A percentile compares a stretch with the other conserved stretches of the same genome.
Conservation (phyloP, 2,797 vertebrate genomes). For the Spheniscus humboldti region DNA sequence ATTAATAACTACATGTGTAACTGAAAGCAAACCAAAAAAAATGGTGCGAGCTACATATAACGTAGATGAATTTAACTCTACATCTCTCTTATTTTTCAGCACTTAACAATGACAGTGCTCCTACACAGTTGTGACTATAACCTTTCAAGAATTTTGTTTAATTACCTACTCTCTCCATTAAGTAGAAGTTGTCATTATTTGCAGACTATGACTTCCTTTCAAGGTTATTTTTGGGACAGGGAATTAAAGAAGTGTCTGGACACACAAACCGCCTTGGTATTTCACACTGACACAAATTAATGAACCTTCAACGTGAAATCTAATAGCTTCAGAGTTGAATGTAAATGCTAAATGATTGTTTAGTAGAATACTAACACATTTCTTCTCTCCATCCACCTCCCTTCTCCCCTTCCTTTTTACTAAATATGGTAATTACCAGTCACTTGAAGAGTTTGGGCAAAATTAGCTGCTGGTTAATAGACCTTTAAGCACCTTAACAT, state of each 20-base stretch:
- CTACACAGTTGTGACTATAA: not conserved
- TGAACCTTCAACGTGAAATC: slow-evolving; percentile 27
- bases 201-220: not conserved
- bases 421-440: not conserved
- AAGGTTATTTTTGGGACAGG: slow-evolving; percentile 11
- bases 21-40: not conserved
- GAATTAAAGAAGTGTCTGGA: not conserved
- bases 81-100: not conserved
- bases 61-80: not conserved
- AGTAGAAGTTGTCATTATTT: slow-evolving; percentile 2
- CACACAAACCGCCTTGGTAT: not conserved
- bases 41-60: not conserved
- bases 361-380: slow-evolving; percentile 19
- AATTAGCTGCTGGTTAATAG: not conserved
- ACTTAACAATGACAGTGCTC: not conserved
- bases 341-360: slow-evolving; percentile 18
- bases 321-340: slow-evolving; percentile 5
- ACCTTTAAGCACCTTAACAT: not conserved
- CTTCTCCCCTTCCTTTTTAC: not conserved
- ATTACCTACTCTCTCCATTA: not conserved
- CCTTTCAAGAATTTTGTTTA: slow-evolving; percentile 4
- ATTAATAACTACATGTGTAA: not conserved
- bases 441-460: not conserved
- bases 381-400: not conserved
- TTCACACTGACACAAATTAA: slow-evolving; percentile 43